phyloP scores from a whole-genome alignment of 1,140 invertebrate genomes.

The Cotesia vestalis region DNA sequence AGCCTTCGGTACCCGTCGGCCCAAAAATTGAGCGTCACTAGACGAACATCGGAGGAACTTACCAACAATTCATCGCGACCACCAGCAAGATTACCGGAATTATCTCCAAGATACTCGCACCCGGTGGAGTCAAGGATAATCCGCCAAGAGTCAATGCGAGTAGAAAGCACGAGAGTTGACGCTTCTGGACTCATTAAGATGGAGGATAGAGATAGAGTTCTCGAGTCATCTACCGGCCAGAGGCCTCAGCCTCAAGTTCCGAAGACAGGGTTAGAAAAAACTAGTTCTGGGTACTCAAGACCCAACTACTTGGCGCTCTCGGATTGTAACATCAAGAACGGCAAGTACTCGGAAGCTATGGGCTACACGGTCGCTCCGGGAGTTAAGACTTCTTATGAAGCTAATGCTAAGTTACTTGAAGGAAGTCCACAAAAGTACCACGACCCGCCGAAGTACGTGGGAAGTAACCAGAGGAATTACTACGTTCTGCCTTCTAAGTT shows the following conservation, averaged over 20 bases:
- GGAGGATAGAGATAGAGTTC: conserved; percentile 36
- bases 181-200: conserved; percentile 47
- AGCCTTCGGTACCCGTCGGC: conserved; percentile 61
- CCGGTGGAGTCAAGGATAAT: conserved; percentile 54
- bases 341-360: conserved; percentile 45
- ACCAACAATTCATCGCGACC: conserved; percentile 41
- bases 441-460: conserved; percentile 52
- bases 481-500: conserved; percentile 54
- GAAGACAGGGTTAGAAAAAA: conserved; percentile 43
- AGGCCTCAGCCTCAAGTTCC: conserved; percentile 61
- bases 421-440: conserved; percentile 53
- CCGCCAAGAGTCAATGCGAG: conserved; percentile 57
- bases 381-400: conserved; percentile 52
- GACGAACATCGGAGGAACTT: conserved; percentile 50
- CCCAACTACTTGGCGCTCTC: conserved; percentile 45
- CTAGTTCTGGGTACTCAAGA: conserved; percentile 30
- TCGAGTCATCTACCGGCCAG: conserved; percentile 52
- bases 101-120: conserved; percentile 56
- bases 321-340: conserved; percentile 36
- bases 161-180: conserved; percentile 49
- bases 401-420: conserved; percentile 50
- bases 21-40: conserved; percentile 59
- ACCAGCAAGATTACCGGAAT: conserved; percentile 55
- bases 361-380: conserved; percentile 45
- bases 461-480: conserved; percentile 43